Evolutionary conservation across 2,113 vertebrate species (phyloP), one percentile per base, ranked within the genome.

Genomic region (Eurypyga helias): DNA sequence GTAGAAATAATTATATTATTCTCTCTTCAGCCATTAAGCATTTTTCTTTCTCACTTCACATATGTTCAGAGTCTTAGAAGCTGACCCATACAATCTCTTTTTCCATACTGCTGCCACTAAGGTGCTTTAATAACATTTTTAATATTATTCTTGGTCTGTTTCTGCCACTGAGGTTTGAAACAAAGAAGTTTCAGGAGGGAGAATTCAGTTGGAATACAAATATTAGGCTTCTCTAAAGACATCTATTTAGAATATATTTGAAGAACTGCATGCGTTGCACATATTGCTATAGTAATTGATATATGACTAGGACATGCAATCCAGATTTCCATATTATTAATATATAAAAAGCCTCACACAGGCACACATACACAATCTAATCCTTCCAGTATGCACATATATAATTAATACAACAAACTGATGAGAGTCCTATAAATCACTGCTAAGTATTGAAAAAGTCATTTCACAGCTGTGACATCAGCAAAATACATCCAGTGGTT

Each of bases 1-100:
- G 87, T 79, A 97, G 97, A 97, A 97, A 96, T 96, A 93, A 97
- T 97, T 94, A 85, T 57, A 97, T 96, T 93, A 97, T 66, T 93
- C 91, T 97, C 96, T 94, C 93, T 90, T 94, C 92, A 89, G 84
- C 36, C 92, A 91, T 96, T 96, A 90, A 87, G 62, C 81, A 61
- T 89, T 96, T 95, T 96, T 89, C 96, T 92, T 97, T 86, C 76
- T 94, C 73, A 51, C 89, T 96, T 92, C 95, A 96, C 92, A 96
- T 89, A 94, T 94, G 96, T 91, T 88, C 88, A 36, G 89, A 83
- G 90, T 87, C 67, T 90, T 88, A 81, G 85, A 95, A 92, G 52
- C 49, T 93, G 96, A 96, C 93, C 96, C 92, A 82, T 3, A 60
- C 19, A 89, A 48, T 90, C 82, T 84, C 87, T 82, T 86, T 94